Evolutionary conservation across 1,140 invertebrate genomes (phyloP).

Genomic region (Nymphalis io): DNA sequence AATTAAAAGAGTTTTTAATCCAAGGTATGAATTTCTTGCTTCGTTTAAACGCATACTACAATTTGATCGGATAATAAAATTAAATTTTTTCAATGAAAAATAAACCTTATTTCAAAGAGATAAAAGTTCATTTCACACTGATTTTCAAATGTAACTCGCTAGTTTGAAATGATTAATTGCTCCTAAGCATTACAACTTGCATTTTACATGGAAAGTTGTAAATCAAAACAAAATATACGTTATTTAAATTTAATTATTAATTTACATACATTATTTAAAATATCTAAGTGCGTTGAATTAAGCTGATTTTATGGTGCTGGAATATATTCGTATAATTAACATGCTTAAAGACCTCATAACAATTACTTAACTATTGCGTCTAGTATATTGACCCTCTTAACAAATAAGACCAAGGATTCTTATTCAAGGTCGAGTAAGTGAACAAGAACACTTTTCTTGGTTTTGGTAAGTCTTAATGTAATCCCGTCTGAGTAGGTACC

Average conservation of each 20-base stretch:
- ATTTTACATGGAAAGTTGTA: slow-evolving; percentile 11
- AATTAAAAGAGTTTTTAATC: slow-evolving; percentile 17
- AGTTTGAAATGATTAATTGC: slow-evolving; percentile 8
- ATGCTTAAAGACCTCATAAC: too few species aligned
- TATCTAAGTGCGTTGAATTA: too few species aligned
- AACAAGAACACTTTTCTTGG: too few species aligned
- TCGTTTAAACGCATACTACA: slow-evolving; percentile 22
- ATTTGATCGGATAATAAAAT: slow-evolving; percentile 28
- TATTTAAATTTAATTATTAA: not conserved
- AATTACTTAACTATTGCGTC: too few species aligned
- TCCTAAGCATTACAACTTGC: slow-evolving; percentile 14
- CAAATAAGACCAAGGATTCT: too few species aligned
- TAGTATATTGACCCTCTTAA: too few species aligned
- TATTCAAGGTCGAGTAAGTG: too few species aligned
- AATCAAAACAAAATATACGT: slow-evolving; percentile 4
- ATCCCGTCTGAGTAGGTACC: too few species aligned
- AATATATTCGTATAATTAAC: too few species aligned
- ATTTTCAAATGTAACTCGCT: not conserved
- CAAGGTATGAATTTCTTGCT: slow-evolving; percentile 25
- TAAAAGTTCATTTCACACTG: not conserved
- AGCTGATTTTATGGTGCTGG: too few species aligned
- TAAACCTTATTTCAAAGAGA: slow-evolving; percentile 1
- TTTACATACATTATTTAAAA: not conserved
- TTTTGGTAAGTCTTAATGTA: too few species aligned
- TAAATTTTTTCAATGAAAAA: slow-evolving; percentile 2